These are phyloP conservation scores for Zophobas morio DNA, from an alignment of 1,140 invertebrate species.

Conservation along the genomic window DNA sequence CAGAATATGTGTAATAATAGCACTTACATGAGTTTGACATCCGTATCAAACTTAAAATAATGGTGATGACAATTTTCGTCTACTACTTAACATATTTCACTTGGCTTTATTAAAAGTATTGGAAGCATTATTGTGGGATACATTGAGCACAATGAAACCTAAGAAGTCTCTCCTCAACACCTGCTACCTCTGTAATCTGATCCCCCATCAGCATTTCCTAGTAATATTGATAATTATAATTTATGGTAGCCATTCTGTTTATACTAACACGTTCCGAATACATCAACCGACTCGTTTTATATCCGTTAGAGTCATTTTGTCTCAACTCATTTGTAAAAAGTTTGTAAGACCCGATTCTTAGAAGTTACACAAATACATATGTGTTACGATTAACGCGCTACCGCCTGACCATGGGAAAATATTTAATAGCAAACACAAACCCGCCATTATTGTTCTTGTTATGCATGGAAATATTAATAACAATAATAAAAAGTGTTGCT, in stretches of 20 bases:
- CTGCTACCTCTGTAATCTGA: background rate
- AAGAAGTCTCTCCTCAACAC: background rate
- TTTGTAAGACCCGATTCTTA: conserved; percentile 16
- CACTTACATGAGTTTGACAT: no score
- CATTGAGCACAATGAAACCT: no score
- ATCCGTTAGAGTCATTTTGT: conserved; percentile 13
- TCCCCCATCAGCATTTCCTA: background rate
- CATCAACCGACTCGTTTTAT: conserved; percentile 5
- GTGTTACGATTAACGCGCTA: conserved; percentile 29
- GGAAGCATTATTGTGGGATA: no score
- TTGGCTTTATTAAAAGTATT: no score
- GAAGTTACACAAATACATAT: conserved; percentile 17
- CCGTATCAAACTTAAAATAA: no score
- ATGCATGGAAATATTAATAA: conserved; percentile 20
- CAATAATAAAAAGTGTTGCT: conserved; percentile 27
- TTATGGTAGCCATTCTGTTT: background rate
- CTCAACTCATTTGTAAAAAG: conserved; percentile 23
- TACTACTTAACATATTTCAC: no score
- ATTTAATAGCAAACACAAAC: conserved; percentile 14
- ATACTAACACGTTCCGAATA: conserved; percentile 6
- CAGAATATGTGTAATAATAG: no score
- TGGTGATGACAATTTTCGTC: no score
- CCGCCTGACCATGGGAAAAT: conserved; percentile 30
- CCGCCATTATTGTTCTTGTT: conserved; percentile 14
- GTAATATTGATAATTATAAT: conserved; percentile 2